Evolutionary conservation across 2,113 vertebrate species (phyloP).

Genomic region (sheep (Ovis aries)): ARS-UI_Ramb_v3.0 NC_056058.1:55261501-55262000

Average conservation of each 20-base stretch:
- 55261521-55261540: neutral
- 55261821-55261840: neutral
- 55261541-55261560: neutral
- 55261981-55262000: neutral
- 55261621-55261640: constrained; percentile 14
- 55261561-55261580: neutral
- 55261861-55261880: neutral
- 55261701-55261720: neutral
- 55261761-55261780: neutral
- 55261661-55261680: neutral
- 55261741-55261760: neutral
- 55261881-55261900: neutral
- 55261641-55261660: neutral
- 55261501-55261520: constrained; percentile 15
- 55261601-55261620: neutral
- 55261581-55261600: constrained; percentile 26
- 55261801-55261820: neutral
- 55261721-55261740: neutral
- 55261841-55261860: neutral
- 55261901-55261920: neutral
- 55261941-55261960: neutral
- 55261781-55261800: neutral
- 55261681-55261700: neutral
- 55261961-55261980: neutral
- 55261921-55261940: neutral